Evolutionary conservation across 2,888 invertebrate genomes (phyloP).

Genomic region (Lutraria lutraria): DNA sequence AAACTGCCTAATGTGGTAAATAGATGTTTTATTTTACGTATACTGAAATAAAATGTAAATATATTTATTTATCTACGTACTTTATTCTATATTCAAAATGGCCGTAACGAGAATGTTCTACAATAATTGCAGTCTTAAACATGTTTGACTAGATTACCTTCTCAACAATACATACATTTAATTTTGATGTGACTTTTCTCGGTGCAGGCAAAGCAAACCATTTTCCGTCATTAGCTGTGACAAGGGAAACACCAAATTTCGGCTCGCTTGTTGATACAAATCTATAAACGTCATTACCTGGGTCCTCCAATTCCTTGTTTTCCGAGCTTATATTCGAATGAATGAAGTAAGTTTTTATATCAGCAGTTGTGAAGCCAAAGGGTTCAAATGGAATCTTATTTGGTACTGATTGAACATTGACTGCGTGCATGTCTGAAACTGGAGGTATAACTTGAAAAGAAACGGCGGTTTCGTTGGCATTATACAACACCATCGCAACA

Average conservation of each 20-base stretch:
- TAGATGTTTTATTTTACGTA: too few species aligned
- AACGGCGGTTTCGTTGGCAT: not conserved
- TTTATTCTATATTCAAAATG: too few species aligned
- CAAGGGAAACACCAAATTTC: not conserved
- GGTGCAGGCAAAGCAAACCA: conserved; percentile 33
- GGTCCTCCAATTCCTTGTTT: not conserved
- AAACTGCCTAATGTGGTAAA: too few species aligned
- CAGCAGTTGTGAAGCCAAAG: not conserved
- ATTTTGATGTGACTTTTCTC: not conserved
- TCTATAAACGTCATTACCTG: not conserved
- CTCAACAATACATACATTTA: not conserved
- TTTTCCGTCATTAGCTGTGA: not conserved
- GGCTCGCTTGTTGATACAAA: not conserved
- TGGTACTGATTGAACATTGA: conserved; percentile 25
- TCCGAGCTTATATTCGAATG: not conserved
- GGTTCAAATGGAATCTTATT: not conserved
- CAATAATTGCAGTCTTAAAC: too few species aligned
- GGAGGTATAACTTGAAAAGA: conserved; percentile 2
- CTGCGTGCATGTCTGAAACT: not conserved
- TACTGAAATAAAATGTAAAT: too few species aligned
- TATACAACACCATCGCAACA: not conserved
- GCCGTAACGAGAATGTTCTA: too few species aligned
- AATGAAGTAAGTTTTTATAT: conserved; percentile 26
- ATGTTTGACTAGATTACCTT: not conserved
- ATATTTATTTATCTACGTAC: too few species aligned